Percentiles rank a stretch among this genome's conserved stretches.
Conservation (phyloP, 2,888 invertebrate genomes). For the Campopleginae sp. region DNA sequence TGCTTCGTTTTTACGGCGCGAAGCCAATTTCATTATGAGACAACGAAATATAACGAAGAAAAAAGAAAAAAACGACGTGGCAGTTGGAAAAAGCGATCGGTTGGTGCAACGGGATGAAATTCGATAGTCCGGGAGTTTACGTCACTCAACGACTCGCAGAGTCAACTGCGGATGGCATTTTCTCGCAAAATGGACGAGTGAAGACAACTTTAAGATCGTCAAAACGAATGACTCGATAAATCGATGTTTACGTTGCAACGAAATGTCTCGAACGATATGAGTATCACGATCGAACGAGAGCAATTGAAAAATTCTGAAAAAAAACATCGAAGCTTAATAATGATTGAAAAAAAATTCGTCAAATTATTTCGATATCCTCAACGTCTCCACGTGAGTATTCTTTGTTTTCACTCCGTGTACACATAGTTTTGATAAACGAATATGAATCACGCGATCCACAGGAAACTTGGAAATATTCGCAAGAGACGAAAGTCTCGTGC, state of each 20-base stretch:
- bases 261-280: neutral
- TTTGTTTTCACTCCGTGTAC: conserved; percentile 29
- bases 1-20: neutral
- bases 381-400: neutral
- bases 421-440: conserved; percentile 39
- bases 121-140: conserved; percentile 51
- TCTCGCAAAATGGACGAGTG: neutral
- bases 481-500: conserved; percentile 9
- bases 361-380: conserved; percentile 10
- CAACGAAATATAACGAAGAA: neutral
- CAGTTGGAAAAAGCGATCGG: conserved; percentile 41
- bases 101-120: conserved; percentile 54
- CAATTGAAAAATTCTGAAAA: neutral
- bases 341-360: conserved; percentile 26
- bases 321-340: conserved; percentile 18
- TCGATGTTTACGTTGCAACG: neutral
- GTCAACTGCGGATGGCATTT: neutral
- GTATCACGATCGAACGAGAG: neutral
- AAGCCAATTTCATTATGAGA: neutral
- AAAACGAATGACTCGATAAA: neutral
- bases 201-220: neutral
- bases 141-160: conserved; percentile 32
- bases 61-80: conserved; percentile 5
- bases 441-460: conserved; percentile 49
- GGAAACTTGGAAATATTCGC: conserved; percentile 33